A percentile compares a stretch with the other conserved stretches of the same genome.
Conservation (phyloP, 2,113 vertebrate species). For the Cavia porcellus region DNA sequence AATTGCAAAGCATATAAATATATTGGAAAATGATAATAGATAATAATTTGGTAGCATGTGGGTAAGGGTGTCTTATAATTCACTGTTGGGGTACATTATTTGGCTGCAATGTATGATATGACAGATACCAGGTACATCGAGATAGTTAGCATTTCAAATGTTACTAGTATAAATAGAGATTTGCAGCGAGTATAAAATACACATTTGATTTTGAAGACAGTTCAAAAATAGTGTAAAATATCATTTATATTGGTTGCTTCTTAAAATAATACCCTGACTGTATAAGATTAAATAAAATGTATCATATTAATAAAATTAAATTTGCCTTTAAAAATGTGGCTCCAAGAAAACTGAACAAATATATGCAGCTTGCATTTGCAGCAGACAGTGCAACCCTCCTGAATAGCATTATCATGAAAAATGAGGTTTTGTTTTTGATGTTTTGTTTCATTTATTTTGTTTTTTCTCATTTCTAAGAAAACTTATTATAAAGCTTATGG, state of each 20-base stretch:
- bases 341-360: not conserved
- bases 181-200: not conserved
- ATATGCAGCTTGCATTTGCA: not conserved
- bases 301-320: not conserved
- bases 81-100: not conserved
- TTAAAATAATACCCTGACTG: not conserved
- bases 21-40: not conserved
- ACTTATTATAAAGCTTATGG: not conserved
- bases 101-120: not conserved
- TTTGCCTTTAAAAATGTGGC: not conserved
- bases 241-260: not conserved
- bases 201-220: not conserved
- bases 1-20: not conserved
- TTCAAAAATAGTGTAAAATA: not conserved
- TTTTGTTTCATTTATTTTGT: not conserved
- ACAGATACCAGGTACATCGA: not conserved
- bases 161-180: not conserved
- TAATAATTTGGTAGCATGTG: not conserved
- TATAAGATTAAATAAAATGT: not conserved
- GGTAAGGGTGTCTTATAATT: not conserved
- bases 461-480: not conserved
- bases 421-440: fast-evolving
- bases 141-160: not conserved
- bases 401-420: not conserved
- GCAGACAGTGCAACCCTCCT: fast-evolving